Evolutionary conservation across 2,797 vertebrate genomes (phyloP), one percentile per base, ranked within the genome.

Genomic region (Spinibarbus caldwelli): DNA sequence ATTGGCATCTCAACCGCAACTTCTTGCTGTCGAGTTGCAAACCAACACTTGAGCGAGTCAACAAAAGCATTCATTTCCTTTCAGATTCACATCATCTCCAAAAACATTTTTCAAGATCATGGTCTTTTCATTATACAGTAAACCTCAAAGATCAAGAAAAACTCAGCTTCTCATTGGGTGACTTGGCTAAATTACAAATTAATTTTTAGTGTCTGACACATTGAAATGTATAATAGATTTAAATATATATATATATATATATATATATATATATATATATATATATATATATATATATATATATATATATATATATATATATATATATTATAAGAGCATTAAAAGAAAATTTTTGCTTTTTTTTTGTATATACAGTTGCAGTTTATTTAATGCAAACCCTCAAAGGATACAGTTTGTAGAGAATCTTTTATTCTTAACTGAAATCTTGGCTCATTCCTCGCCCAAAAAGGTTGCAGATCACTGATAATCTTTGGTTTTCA

Each of bases 21-120:
- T 11, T 21, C 72, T 78, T 41, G 66, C 52, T 9, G 34, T 23
- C 11, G 2, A 54, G 67, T 52, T 72, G 26, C 34, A 54, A 83
- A 80, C 47, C 34, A 38, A 64, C 36, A 71, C 67, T 71, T 66
- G 14, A 82, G 38, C 34, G 29, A 62, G 31, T 26, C 41, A 83
- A 78, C 66, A 79, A 41, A 83, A 59, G 23, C 19, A 9, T 31
- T 54, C 1, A 41, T 78, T 67, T 57, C 11, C 47, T n/a, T 38
- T 79, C 49, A 49, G 54, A 45, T 21, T 75, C 14, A 47, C 57
- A 38, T 45, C 11, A 59, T 11, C 54, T 57, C 23, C 54, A 11
- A 64, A 31, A 17, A 31, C 8, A 66, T 31, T 17, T 17, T 7
- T 64, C 26, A 64, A 8, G 26, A 64, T 7, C 6, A 64, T 15